Base-by-base conservation (phyloP, 2,888 invertebrate species). In the Drosophila anomalata region DNA sequence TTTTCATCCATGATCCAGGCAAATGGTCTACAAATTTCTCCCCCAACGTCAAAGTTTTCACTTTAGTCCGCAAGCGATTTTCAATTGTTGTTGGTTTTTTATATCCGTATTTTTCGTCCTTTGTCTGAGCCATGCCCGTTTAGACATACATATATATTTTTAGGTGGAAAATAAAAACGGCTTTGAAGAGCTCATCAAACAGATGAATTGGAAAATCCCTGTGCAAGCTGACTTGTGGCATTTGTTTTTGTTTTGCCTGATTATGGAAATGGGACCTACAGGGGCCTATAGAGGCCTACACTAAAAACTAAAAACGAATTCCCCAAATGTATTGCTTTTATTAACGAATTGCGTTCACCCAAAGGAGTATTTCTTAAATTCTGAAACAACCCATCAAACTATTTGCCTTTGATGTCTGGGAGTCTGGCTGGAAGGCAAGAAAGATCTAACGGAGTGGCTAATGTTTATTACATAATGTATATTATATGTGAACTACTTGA, bases 1-100 rank as follows among this genome's bases (percentile, higher is more conserved):
- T 50, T 54, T 66, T 52, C 65, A 61, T 41, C 50, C 75, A 39
- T 55, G 67, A 63, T 46, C 50, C 63, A 36, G 33, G 55, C 50
- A 72, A 70, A 62, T 55, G 65, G 54, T 51, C 56, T 54, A 75
- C 58, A 75, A 75, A 75, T 52, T 61, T 60, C 33, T 57, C 70
- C 75, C 72, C 51, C 71, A 65, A 55, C 75, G 50, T 33, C 47
- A 46, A 56, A 73, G 50, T 59, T 74, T 56, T 52, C 12, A 48
- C 14, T 26, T 57, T 54, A 33, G 44, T 33, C 41, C 44, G 42
- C 41, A 17, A 24, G 29, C 51, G 39, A 11, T 56, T 71, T 68
- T 72, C 31, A 46, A 46, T 52, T 65, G 53, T 55, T 53, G 56
- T 24, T 51, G 29, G 9, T 48, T 46, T 26, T 44, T 26, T 31